Percentiles rank a stretch among this genome's conserved stretches.
Conservation (phyloP, 2,888 invertebrate species). For the Melanophora roralis region DNA sequence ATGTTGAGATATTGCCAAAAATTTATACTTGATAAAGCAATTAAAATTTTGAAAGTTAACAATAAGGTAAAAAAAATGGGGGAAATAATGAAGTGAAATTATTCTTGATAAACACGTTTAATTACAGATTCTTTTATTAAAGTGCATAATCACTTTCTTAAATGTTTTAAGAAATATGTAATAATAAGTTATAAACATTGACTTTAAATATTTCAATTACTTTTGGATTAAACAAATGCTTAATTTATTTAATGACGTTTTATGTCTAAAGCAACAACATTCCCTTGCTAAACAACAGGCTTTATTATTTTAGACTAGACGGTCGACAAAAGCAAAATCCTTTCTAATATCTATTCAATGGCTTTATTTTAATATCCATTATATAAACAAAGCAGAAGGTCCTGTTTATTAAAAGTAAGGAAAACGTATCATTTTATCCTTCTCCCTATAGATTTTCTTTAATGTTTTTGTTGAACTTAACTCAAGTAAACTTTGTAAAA, state of each 20-base stretch:
- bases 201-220: too few species aligned
- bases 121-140: too few species aligned
- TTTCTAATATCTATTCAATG: neutral
- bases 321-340: too few species aligned
- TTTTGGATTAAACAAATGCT: too few species aligned
- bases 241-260: neutral
- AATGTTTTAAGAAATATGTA: too few species aligned
- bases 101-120: too few species aligned
- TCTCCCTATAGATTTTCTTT: neutral
- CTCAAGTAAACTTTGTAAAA: neutral
- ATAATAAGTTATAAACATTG: too few species aligned
- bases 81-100: neutral
- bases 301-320: neutral
- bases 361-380: neutral
- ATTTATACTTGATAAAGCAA: conserved; percentile 43
- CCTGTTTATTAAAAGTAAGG: neutral
- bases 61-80: neutral
- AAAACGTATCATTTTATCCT: conserved; percentile 1
- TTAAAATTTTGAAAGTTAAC: conserved; percentile 7
- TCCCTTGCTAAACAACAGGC: neutral
- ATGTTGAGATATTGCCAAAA: conserved; percentile 13
- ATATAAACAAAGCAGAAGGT: conserved; percentile 8
- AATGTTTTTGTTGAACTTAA: conserved; percentile 4
- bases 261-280: neutral
- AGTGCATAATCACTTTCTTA: too few species aligned